These are phyloP conservation scores for Parauchenoglanis ngamensis DNA, from an alignment of 2,797 vertebrate genomes.

Conservation along the genomic window DNA sequence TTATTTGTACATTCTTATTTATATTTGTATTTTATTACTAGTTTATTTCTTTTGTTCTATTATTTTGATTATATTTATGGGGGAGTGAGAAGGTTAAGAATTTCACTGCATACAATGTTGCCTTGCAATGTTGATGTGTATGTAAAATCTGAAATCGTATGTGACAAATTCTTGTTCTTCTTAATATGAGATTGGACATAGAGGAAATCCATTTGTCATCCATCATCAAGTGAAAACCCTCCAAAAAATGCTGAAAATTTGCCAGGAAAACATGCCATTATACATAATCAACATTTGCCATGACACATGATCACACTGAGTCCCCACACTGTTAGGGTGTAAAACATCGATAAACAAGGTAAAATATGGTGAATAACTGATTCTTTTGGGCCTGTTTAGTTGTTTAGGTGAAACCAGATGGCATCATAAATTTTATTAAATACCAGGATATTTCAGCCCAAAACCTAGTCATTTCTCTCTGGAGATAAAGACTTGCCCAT, in stretches of 20 bases:
- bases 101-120: too few relatives aligned
- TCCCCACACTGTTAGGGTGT: neutral
- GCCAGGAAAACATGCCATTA: neutral
- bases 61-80: too few relatives aligned
- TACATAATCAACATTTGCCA: neutral
- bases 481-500: neutral
- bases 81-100: too few relatives aligned
- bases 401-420: neutral
- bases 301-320: neutral
- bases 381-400: neutral
- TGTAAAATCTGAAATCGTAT: too few relatives aligned
- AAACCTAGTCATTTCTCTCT: neutral
- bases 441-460: neutral
- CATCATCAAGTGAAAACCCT: neutral
- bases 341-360: neutral
- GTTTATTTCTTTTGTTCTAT: too few relatives aligned
- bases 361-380: neutral
- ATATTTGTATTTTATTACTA: too few relatives aligned
- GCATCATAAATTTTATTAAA: neutral
- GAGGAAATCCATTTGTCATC: neutral
- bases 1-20: too few relatives aligned
- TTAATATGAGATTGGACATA: neutral
- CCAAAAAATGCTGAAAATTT: neutral
- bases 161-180: neutral
- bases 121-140: too few relatives aligned